Evolutionary conservation across 2,888 invertebrate species (phyloP).

Genomic region (Sphecodes monilicornis): DNA sequence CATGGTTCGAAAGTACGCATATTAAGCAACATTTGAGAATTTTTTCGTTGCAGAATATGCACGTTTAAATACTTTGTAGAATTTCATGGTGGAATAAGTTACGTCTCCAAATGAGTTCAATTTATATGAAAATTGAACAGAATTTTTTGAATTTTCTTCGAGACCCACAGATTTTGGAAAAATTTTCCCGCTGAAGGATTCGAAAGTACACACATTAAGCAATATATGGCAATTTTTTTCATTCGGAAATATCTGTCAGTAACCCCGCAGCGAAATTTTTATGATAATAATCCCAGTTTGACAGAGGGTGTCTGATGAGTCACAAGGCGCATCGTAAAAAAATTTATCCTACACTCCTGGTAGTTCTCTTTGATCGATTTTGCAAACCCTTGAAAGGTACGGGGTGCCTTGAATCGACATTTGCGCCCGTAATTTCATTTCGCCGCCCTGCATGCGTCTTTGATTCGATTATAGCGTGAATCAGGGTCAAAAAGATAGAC

Average conservation of each 20-base stretch:
- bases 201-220: not conserved
- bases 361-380: conserved; percentile 58
- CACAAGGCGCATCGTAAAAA: not conserved
- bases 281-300: not conserved
- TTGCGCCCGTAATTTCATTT: conserved; percentile 83
- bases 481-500: conserved; percentile 75
- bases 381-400: conserved; percentile 70
- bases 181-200: not conserved
- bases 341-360: conserved; percentile 33
- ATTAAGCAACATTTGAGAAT: not conserved
- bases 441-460: conserved; percentile 80
- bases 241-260: not conserved
- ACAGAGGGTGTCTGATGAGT: not conserved
- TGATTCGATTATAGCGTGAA: conserved; percentile 81
- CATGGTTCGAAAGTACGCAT: not conserved
- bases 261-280: not conserved
- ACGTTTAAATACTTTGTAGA: not conserved
- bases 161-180: not conserved
- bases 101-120: too few species aligned
- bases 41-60: not conserved
- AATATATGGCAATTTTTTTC: not conserved
- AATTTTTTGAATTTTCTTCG: not conserved
- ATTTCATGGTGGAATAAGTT: not conserved
- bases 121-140: not conserved
- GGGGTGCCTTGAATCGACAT: conserved; percentile 82